Conservation (phyloP, 2,888 invertebrate genomes). For the Phasia obesa region DNA sequence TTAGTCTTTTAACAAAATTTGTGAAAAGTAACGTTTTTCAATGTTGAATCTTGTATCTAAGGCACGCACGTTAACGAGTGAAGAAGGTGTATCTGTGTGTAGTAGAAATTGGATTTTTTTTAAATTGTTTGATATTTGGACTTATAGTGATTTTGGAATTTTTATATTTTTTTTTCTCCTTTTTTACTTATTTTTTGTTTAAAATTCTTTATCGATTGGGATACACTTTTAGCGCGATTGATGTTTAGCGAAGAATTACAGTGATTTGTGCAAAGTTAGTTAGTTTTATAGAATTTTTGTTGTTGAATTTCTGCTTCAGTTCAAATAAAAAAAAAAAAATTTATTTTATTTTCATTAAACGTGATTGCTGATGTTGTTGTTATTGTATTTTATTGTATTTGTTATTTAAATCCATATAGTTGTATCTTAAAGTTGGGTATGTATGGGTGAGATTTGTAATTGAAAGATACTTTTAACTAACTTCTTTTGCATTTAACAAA, state of each 20-base stretch:
- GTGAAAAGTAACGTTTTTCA: slow-evolving; percentile 43
- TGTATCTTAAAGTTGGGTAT: slow-evolving; percentile 23
- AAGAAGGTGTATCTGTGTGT: not conserved
- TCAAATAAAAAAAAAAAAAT: slow-evolving; percentile 29
- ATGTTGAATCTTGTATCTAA: slow-evolving; percentile 17
- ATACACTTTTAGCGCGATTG: slow-evolving; percentile 46
- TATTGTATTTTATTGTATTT: slow-evolving; percentile 30
- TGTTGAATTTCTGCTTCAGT: slow-evolving; percentile 51
- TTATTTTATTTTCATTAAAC: not conserved
- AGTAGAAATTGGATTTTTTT: slow-evolving; percentile 6
- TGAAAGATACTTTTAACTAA: slow-evolving; percentile 24
- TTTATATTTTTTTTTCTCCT: slow-evolving; percentile 13
- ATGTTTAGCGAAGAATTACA: slow-evolving; percentile 70
- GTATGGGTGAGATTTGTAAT: slow-evolving; percentile 3
- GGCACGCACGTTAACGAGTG: not conserved
- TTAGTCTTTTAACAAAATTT: slow-evolving; percentile 17
- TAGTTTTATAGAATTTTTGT: slow-evolving; percentile 80
- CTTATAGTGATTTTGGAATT: slow-evolving; percentile 15
- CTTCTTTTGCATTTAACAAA: slow-evolving; percentile 29
- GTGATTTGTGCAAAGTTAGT: slow-evolving; percentile 75
- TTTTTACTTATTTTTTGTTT: slow-evolving; percentile 9
- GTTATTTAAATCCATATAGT: slow-evolving; percentile 27
- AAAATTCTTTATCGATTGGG: not conserved
- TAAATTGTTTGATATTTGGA: slow-evolving; percentile 19
- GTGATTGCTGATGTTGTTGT: slow-evolving; percentile 25